Evolutionary conservation across 2,113 vertebrate species (phyloP), one percentile per base, ranked within the genome.

Genomic region (Corvus hawaiiensis): DNA sequence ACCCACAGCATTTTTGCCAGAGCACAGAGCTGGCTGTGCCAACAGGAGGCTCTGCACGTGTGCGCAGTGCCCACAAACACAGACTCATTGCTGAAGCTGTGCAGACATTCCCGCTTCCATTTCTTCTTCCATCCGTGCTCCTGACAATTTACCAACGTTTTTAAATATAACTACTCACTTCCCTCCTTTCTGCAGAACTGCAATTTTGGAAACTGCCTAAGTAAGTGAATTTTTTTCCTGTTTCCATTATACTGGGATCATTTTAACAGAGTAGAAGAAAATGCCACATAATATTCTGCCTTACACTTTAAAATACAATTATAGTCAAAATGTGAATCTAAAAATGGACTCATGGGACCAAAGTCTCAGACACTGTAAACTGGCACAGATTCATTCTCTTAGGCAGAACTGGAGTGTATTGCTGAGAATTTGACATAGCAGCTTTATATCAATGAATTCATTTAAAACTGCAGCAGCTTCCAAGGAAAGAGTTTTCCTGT

Each of bases 261-360:
- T 83, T 91, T 80, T 85, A 93, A 96, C 7, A 4, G 87, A 81
- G 46, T 46, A 75, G 51, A 93, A 96, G 78, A 85, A 95, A 96
- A 94, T 87, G 62, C 58, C 89, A 87, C 44, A 64, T 66, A 94
- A 87, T 51, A 87, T 80, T 88, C 82, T 78, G 20, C 73, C 76
- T 86, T 87, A 62, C 39, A 39, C 72, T 91, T 96, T 84, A 95
- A 94, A 89, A 83, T 46, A 90, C 77, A 89, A 89, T 94, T 93
- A 85, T 19, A 93, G 71, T 86, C 71, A 88, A 92, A 93, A 92
- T 0, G 19, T 85, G 75, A 96, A 73, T 74, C 78, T 94, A 77
- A 93, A 93, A 94, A 90, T 44, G 82, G 67, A 41, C 91, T 71
- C 84, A 24, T 37, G 91, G 87, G 93, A 96, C 67, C 62, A 66